phyloP scores from a whole-genome alignment of 2,113 vertebrate genomes.

The Sprattus sprattus region DNA sequence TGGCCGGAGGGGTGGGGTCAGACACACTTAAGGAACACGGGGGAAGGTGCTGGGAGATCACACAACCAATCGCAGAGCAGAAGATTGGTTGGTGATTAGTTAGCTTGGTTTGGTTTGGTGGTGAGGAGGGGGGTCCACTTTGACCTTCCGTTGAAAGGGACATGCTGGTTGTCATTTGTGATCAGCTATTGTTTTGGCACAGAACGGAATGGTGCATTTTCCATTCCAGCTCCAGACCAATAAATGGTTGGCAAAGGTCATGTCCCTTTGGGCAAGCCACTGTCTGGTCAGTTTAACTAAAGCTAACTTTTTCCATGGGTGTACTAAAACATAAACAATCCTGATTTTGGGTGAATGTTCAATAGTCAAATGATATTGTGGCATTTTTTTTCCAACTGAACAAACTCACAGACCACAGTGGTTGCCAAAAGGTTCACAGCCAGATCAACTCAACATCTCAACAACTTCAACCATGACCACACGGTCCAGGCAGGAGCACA shows the following conservation, averaged over 20 bases:
- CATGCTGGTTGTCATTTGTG: constrained; percentile 26
- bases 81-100: constrained; percentile 14
- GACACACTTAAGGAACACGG: constrained; percentile 59
- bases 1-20: constrained; percentile 69
- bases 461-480: constrained; percentile 41
- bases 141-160: constrained; percentile 18
- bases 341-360: neutral
- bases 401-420: constrained; percentile 37
- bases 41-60: constrained; percentile 38
- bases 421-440: constrained; percentile 46
- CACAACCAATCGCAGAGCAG: constrained; percentile 58
- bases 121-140: constrained; percentile 21
- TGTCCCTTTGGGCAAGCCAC: constrained; percentile 31
- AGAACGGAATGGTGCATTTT: constrained; percentile 28
- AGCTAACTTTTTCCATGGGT: neutral
- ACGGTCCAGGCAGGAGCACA: constrained; percentile 32
- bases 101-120: neutral
- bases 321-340: no score
- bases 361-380: neutral
- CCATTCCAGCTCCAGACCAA: constrained; percentile 43
- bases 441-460: constrained; percentile 58
- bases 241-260: constrained; percentile 22
- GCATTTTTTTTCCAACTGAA: neutral
- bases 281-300: neutral
- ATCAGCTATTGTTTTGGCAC: neutral